Evolutionary conservation across 2,888 invertebrate genomes (phyloP).

Genomic region (Andrena camellia): DNA sequence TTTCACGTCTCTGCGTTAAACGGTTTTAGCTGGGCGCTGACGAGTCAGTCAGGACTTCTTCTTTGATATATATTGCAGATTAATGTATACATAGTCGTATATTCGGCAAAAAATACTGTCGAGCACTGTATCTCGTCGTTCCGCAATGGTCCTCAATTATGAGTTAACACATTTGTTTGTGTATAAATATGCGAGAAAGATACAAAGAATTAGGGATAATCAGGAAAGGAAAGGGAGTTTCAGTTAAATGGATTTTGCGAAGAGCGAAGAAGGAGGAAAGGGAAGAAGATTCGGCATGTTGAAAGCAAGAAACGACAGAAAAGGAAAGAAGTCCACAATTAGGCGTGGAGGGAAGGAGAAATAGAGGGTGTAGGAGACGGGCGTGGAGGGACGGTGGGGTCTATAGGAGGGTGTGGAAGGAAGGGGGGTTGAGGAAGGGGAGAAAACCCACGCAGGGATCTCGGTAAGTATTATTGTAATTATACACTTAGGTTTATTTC

Average conservation of each 20-base stretch:
- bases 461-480: conserved; percentile 84
- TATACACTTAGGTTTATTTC: conserved; percentile 85
- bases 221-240: not conserved
- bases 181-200: not conserved
- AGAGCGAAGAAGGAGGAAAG: conserved; percentile 32
- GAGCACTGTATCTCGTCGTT: too few relatives aligned
- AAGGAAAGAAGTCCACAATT: conserved; percentile 27
- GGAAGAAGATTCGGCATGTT: conserved; percentile 7
- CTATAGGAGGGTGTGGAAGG: conserved; percentile 40
- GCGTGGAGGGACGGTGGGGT: conserved; percentile 7
- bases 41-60: too few relatives aligned
- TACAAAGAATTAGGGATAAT: not conserved
- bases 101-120: too few relatives aligned
- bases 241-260: not conserved
- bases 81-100: too few relatives aligned
- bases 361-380: conserved; percentile 10
- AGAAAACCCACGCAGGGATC: conserved; percentile 67
- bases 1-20: too few relatives aligned
- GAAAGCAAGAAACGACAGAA: conserved; percentile 5
- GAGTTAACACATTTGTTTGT: too few relatives aligned
- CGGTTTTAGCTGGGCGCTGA: too few relatives aligned
- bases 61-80: too few relatives aligned
- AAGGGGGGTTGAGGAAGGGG: conserved; percentile 53
- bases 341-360: conserved; percentile 39
- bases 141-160: too few relatives aligned